Evolutionary conservation across 1,140 invertebrate genomes (phyloP).

Genomic region (Leptoteleia sp.): DNA sequence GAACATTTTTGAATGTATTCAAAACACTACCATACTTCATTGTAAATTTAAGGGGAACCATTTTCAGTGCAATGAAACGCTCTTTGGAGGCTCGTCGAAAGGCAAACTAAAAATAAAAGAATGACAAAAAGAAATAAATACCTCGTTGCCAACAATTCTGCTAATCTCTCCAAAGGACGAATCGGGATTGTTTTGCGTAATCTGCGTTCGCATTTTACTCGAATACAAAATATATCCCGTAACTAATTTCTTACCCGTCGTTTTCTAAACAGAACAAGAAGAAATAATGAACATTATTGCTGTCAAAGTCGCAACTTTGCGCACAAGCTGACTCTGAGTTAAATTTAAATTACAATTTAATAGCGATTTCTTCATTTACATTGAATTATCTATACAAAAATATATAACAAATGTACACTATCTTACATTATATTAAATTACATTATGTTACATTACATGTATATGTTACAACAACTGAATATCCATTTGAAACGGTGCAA

Average conservation of each 20-base stretch:
- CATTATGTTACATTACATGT: constrained; percentile 27
- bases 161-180: constrained; percentile 98
- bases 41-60: constrained; percentile 8
- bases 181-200: constrained; percentile 94
- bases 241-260: constrained; percentile 92
- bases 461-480: constrained; percentile 49
- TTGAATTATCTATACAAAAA: constrained; percentile 2
- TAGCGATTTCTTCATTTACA: constrained; percentile 5
- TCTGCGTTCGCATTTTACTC: constrained; percentile 95
- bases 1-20: no score
- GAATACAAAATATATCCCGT: constrained; percentile 99
- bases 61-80: constrained; percentile 3
- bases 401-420: constrained; percentile 22
- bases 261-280: constrained; percentile 85
- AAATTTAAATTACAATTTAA: constrained; percentile 5
- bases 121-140: constrained; percentile 79
- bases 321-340: constrained; percentile 32
- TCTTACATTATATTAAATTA: constrained; percentile 31
- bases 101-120: constrained; percentile 53
- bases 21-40: constrained; percentile 2
- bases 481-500: constrained; percentile 72
- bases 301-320: constrained; percentile 34
- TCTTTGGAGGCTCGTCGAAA: constrained; percentile 41
- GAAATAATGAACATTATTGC: constrained; percentile 77
- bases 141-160: constrained; percentile 96